phyloP scores from a whole-genome alignment of 2,797 vertebrate genomes.

The Setipinna tenuifilis region DNA sequence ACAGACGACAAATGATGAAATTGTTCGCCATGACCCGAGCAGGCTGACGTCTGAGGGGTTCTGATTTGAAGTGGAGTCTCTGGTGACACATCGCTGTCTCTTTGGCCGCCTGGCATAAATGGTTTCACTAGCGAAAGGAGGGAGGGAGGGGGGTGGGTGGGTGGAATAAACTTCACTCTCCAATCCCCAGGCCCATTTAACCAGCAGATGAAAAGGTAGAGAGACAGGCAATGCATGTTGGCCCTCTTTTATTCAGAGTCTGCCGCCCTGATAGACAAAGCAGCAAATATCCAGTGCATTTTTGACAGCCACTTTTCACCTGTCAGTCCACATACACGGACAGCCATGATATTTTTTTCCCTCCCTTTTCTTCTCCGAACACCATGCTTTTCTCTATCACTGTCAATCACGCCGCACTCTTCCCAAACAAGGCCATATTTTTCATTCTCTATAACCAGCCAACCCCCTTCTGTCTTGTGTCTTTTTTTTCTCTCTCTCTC shows the following conservation, averaged over 20 bases:
- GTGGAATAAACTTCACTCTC: conserved; percentile 75
- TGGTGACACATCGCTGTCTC: conserved; percentile 69
- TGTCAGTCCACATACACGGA: conserved; percentile 71
- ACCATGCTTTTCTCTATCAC: conserved; percentile 47
- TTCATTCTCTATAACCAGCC: conserved; percentile 30
- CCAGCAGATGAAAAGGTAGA: conserved; percentile 74
- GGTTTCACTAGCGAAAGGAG: conserved; percentile 70
- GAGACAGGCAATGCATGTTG: conserved; percentile 73
- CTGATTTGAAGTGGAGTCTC: conserved; percentile 70
- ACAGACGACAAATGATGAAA: conserved; percentile 44
- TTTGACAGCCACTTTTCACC: conserved; percentile 75
- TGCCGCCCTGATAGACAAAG: conserved; percentile 76
- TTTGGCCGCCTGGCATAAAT: conserved; percentile 65
- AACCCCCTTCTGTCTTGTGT: neutral
- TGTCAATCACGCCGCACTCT: conserved; percentile 56
- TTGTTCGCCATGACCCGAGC: conserved; percentile 53
- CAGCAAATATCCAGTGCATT: conserved; percentile 74
- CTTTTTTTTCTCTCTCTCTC: conserved; percentile 24
- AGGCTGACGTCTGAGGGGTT: conserved; percentile 58
- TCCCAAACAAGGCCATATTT: conserved; percentile 45
- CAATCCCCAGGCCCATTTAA: conserved; percentile 77
- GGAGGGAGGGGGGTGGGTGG: neutral
- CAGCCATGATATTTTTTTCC: conserved; percentile 30
- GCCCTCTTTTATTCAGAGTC: conserved; percentile 68
- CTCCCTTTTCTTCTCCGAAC: neutral